Evolutionary conservation across 1,140 invertebrate species (phyloP).

Genomic region (Drosophila neocordata): DNA sequence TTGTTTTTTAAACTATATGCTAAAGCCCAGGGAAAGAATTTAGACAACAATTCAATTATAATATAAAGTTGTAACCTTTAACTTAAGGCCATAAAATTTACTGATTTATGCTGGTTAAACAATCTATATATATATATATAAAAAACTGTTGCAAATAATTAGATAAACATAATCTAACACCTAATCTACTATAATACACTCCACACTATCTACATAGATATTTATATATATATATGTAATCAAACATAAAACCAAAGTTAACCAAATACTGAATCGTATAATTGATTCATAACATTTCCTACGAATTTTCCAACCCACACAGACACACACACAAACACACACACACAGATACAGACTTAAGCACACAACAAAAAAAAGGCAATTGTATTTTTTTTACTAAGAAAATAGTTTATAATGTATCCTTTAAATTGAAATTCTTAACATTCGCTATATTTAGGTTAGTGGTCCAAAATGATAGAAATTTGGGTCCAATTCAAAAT

Average conservation of each 20-base stretch:
- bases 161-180: conserved; percentile 6
- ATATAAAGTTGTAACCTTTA: too few relatives aligned
- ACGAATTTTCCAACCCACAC: background rate
- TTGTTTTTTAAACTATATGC: too few relatives aligned
- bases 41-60: too few relatives aligned
- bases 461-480: conserved; percentile 11
- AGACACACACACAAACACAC: background rate
- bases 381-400: conserved; percentile 45
- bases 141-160: too few relatives aligned
- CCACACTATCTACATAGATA: background rate
- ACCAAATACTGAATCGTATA: background rate
- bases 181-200: background rate
- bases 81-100: too few relatives aligned
- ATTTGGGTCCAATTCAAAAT: conserved; percentile 10
- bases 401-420: background rate
- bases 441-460: conserved; percentile 52
- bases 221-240: background rate
- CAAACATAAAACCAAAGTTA: background rate
- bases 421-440: conserved; percentile 2
- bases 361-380: background rate
- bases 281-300: background rate
- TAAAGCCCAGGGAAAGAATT: too few relatives aligned
- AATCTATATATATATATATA: too few relatives aligned
- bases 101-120: too few relatives aligned
- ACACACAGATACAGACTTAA: conserved; percentile 15